These are phyloP conservation scores for Mechanitis messenoides DNA, from an alignment of 2,888 invertebrate genomes.

Conservation along the genomic window DNA sequence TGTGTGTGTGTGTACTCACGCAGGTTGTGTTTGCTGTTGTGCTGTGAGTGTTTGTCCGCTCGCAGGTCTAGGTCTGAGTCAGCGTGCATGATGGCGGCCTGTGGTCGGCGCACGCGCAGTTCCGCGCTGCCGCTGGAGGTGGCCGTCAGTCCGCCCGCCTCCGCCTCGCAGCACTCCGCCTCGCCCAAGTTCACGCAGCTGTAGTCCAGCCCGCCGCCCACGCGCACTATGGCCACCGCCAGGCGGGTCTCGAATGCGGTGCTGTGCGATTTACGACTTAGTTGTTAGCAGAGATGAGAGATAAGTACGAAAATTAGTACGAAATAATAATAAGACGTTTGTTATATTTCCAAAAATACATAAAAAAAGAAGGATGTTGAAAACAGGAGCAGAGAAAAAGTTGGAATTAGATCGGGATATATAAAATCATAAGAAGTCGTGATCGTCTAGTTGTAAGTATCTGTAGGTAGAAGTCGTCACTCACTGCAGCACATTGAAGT, in stretches of 20 bases:
- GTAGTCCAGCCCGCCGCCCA: conserved; percentile 91
- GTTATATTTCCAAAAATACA: too few relatives aligned
- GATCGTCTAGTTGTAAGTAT: too few relatives aligned
- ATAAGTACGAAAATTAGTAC: too few relatives aligned
- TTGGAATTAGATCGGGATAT: too few relatives aligned
- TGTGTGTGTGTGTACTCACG: conserved; percentile 40
- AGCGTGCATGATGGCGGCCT: conserved; percentile 77
- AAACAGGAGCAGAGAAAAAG: too few relatives aligned
- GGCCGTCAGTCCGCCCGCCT: conserved; percentile 52
- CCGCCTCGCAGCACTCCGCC: conserved; percentile 55
- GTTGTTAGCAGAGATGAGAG: too few relatives aligned
- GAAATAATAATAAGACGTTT: too few relatives aligned
- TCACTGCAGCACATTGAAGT: conserved; percentile 96
- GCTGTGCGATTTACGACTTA: conserved; percentile 56
- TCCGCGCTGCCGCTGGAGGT: conserved; percentile 61
- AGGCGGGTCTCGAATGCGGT: conserved; percentile 95
- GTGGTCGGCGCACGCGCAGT: conserved; percentile 55
- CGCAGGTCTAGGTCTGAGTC: conserved; percentile 83
- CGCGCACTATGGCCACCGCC: conserved; percentile 91
- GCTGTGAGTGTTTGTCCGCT: conserved; percentile 36
- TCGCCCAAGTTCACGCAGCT: conserved; percentile 67
- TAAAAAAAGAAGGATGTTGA: too few relatives aligned
- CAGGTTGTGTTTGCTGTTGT: conserved; percentile 47
- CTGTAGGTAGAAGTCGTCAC: conserved; percentile 43
- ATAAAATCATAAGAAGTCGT: too few relatives aligned